phyloP scores from a whole-genome alignment of 2,113 vertebrate species.

The Mesembrinibis cayennensis region DNA sequence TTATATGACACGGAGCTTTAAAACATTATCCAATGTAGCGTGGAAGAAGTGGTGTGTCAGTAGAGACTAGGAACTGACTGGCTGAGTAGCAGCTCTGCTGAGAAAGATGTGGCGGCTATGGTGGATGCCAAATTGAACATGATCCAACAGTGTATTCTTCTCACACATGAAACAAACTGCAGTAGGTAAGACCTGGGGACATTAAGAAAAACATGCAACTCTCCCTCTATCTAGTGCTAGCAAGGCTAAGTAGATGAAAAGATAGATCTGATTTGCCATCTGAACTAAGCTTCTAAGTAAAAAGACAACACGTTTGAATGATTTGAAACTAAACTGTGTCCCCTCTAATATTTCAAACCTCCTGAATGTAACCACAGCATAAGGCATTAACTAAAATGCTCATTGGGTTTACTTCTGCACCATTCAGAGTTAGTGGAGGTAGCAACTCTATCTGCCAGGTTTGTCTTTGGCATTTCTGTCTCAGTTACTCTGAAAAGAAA shows the following conservation, averaged over 20 bases:
- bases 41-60: not conserved
- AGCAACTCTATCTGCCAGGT: no score
- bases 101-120: accelerated
- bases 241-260: not conserved
- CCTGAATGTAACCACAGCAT: not conserved
- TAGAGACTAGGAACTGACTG: not conserved
- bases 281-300: not conserved
- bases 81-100: not conserved
- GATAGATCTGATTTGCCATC: not conserved
- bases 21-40: not conserved
- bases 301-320: not conserved
- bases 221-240: not conserved
- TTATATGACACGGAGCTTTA: not conserved
- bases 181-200: not conserved
- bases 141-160: not conserved
- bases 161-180: not conserved
- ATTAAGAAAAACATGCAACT: not conserved
- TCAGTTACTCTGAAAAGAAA: not conserved
- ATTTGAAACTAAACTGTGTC: not conserved
- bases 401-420: not conserved
- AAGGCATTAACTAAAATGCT: not conserved
- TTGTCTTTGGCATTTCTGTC: not conserved
- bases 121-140: not conserved
- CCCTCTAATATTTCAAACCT: not conserved
- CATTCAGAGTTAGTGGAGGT: not conserved